Base-by-base conservation (phyloP, 2,888 invertebrate genomes). In the Odontomyia ornata region DNA sequence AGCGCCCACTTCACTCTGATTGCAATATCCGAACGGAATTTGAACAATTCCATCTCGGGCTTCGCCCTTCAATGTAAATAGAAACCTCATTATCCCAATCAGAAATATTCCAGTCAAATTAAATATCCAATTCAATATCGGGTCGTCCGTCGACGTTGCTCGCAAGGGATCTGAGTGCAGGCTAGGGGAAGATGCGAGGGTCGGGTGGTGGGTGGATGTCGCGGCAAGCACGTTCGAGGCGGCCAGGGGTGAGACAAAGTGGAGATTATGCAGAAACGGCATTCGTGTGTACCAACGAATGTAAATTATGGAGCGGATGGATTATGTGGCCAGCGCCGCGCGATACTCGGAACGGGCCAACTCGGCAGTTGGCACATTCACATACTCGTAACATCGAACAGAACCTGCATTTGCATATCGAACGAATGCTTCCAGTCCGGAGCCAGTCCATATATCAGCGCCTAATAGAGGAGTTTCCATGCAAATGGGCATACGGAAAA, bases 221-320 rank as follows among this genome's bases (percentile, higher is more conserved):
- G 3, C 36, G 36, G 3, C 36, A 4, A 60, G 60, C 18, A 11
- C 11, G 25, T 11, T 15, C 1, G 65, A 7, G 36, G 3, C 64
- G 64, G n/a, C 13, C 13, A 15, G 15, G 43, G 9, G 36, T 21
- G 25, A 21, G 60, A 7, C 43, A 0, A 67, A 36, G 15, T 43
- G 9, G 18, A 67, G 43, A 67, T 67, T 67, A 67, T 67, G 67
- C 67, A 67, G 46, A 67, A 67, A 67, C 46, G 67, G 67, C 67
- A 67, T 67, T 46, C 69, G 69, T 69, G 47, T 60, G 60, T 25
- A 60, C 60, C 3, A 60, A 60, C 23, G 60, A 21, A 60, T 60
- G 60, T 60, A 60, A 60, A 60, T 60, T 60, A 25, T 60, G 60
- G 25, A 60, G 60, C 25, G 25, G 60, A 23, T 18, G 25, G 60